Percentiles rank a stretch among this genome's conserved stretches.
phyloP scores from a whole-genome alignment of 2,888 invertebrate genomes.

The Hirtodrosophila trivittata region DNA sequence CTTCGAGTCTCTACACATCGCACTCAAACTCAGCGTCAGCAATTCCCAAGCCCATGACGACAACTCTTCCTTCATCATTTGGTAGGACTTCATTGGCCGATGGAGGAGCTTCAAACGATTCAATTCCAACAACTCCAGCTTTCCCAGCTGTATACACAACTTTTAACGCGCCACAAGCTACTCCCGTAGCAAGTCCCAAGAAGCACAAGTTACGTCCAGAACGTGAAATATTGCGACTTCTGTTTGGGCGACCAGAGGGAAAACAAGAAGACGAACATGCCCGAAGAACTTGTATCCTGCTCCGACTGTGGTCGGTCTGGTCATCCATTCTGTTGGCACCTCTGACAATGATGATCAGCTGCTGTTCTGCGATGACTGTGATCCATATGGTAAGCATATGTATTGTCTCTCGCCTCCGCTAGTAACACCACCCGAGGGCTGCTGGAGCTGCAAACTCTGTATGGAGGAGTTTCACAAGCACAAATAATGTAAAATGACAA shows the following conservation, averaged over 20 bases:
- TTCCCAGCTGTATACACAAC: conserved; percentile 40
- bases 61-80: conserved; percentile 54
- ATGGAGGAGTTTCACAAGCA: conserved; percentile 91
- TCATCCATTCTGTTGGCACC: conserved; percentile 98
- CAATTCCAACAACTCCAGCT: conserved; percentile 54
- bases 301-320: conserved; percentile 99
- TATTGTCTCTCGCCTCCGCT: conserved; percentile 98
- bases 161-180: conserved; percentile 36
- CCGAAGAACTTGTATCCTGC: conserved; percentile 98
- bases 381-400: conserved; percentile 99
- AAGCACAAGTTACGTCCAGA: conserved; percentile 80
- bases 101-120: conserved; percentile 69
- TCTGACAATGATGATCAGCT: conserved; percentile 99
- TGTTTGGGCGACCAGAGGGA: conserved; percentile 97
- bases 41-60: conserved; percentile 75
- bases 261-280: conserved; percentile 97
- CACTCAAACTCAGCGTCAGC: conserved; percentile 84
- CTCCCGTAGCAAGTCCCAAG: conserved; percentile 69
- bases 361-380: conserved; percentile 99
- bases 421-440: conserved; percentile 97
- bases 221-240: conserved; percentile 94
- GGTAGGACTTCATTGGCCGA: conserved; percentile 73
- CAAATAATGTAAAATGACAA: conserved; percentile 51
- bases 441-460: conserved; percentile 96
- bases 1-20: conserved; percentile 79